phyloP scores from a whole-genome alignment of 2,797 vertebrate genomes.

The Sarcophilus harrisii region DNA sequence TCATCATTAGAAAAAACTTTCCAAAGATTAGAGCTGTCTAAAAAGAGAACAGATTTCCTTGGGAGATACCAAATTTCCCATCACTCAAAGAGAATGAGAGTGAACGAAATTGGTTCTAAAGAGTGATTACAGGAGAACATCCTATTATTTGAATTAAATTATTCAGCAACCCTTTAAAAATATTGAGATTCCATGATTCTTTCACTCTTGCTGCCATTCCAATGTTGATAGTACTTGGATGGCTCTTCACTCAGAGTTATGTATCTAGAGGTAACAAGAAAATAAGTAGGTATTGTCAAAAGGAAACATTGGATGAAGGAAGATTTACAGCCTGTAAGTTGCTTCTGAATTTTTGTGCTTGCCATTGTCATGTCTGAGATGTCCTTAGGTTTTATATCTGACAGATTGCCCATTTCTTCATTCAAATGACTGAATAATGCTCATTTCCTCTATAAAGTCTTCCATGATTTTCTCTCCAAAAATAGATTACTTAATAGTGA shows the following conservation, averaged over 20 bases:
- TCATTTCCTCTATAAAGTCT: neutral
- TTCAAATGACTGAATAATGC: neutral
- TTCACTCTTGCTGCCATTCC: neutral
- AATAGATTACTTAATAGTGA: neutral
- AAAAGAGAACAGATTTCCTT: neutral
- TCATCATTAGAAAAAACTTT: neutral
- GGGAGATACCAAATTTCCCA: neutral
- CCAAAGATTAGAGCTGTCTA: neutral
- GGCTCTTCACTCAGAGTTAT: neutral
- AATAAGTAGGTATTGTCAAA: neutral
- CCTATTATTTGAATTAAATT: neutral
- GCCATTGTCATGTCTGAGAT: neutral
- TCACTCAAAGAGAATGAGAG: neutral
- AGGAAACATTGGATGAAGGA: neutral
- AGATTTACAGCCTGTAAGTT: neutral
- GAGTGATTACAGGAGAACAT: neutral
- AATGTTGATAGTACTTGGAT: neutral
- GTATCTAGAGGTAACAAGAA: neutral
- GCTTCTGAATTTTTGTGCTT: neutral
- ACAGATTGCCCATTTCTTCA: neutral
- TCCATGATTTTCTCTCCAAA: neutral
- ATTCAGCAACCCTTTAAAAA: neutral
- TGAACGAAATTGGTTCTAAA: neutral
- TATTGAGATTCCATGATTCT: neutral
- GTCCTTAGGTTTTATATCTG: neutral